Conservation (phyloP, 2,888 invertebrate species). For the Megamerina dolium region DNA sequence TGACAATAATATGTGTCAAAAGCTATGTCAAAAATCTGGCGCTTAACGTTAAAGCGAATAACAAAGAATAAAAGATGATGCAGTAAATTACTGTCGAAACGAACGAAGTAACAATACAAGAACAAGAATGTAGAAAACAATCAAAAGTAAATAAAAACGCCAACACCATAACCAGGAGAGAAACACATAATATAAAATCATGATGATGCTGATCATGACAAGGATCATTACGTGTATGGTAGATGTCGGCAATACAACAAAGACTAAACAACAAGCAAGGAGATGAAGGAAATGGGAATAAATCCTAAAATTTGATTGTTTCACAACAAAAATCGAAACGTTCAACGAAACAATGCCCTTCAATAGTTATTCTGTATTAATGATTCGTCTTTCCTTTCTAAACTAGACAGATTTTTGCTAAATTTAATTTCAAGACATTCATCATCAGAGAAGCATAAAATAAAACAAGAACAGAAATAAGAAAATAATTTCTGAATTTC, state of each 20-base stretch:
- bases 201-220: too few species aligned
- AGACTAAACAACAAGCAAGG: background rate
- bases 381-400: background rate
- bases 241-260: background rate
- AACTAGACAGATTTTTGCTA: slow-evolving; percentile 2
- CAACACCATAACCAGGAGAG: background rate
- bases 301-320: slow-evolving; percentile 1
- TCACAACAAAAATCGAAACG: background rate
- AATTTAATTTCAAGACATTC: slow-evolving; percentile 20
- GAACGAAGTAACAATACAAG: too few species aligned
- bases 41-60: background rate
- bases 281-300: background rate
- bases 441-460: slow-evolving; percentile 6
- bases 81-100: too few species aligned
- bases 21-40: slow-evolving; percentile 2
- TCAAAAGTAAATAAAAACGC: slow-evolving; percentile 3
- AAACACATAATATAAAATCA: too few species aligned
- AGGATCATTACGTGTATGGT: background rate
- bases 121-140: too few species aligned
- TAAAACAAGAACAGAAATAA: background rate
- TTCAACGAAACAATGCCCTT: background rate
- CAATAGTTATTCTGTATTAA: background rate
- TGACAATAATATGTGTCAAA: too few species aligned
- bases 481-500: too few species aligned
- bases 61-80: too few species aligned